phyloP scores from a whole-genome alignment of 92 coral and sea anemone species.

The Palythoa heliodiscus region DNA sequence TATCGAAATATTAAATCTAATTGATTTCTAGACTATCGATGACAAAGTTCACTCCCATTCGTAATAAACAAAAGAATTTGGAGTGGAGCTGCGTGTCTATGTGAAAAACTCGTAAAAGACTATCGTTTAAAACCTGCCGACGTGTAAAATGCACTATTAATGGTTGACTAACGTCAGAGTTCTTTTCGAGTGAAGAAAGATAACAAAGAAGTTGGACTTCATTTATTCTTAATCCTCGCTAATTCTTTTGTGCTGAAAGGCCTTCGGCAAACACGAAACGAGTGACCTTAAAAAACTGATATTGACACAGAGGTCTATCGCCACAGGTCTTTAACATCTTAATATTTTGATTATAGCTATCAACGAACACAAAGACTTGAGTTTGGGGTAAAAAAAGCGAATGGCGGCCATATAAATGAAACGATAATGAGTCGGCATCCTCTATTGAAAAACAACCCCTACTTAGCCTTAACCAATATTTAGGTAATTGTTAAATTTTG shows the following conservation, averaged over 20 bases:
- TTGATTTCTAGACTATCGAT: neutral
- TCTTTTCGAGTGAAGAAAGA: neutral
- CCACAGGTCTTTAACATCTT: slow-evolving; percentile 28
- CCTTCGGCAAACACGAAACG: slow-evolving; percentile 30
- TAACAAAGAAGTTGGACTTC: neutral
- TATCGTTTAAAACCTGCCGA: neutral
- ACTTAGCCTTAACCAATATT: slow-evolving; percentile 24
- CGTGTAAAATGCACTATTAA: neutral
- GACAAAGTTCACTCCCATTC: neutral
- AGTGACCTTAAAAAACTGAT: slow-evolving; percentile 17
- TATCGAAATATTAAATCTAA: slow-evolving; percentile 6
- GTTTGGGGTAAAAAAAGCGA: slow-evolving; percentile 18
- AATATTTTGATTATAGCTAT: slow-evolving; percentile 38
- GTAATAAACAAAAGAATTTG: slow-evolving; percentile 8
- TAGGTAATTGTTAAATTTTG: slow-evolving; percentile 21
- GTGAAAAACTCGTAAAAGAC: neutral
- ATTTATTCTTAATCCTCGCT: neutral
- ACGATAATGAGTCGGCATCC: slow-evolving; percentile 36
- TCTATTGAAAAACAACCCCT: neutral
- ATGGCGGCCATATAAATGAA: slow-evolving; percentile 44
- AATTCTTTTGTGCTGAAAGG: slow-evolving; percentile 8
- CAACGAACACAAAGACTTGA: slow-evolving; percentile 32
- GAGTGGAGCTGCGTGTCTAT: neutral
- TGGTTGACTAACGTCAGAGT: slow-evolving; percentile 13
- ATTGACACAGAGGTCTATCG: slow-evolving; percentile 6